Evolutionary conservation across 2,113 vertebrate genomes (phyloP), one percentile per base, ranked within the genome.

Genomic region (Antennarius striatus): DNA sequence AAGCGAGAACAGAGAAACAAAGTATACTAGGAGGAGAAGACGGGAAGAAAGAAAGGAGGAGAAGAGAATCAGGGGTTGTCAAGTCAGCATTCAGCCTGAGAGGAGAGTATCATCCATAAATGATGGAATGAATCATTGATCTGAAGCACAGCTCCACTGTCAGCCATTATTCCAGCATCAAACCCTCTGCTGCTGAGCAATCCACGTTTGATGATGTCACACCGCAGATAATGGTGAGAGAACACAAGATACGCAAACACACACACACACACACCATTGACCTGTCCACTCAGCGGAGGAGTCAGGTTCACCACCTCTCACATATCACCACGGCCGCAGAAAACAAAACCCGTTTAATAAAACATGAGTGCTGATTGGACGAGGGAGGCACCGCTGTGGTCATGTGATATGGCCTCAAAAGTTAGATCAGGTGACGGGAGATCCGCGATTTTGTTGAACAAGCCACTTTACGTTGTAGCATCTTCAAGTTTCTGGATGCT

Each of bases 261-360:
- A 63, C 51, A 51, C 36, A 63, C 42, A 63, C 53, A 64, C 17
- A 56, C 71, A 68, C 5, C 51, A 64, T 22, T 0, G 61, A 71
- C 48, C 10, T 46, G 83, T 77, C 68, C 63, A 80, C 56, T 90
- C 85, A 86, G 84, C 73, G 29, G 15, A 9, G 65, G 81, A 40
- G 56, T 90, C 78, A 1, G 64, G 69, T 88, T 88, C 71, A 2
- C 6, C 0, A 28, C 22, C 52, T 80, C 82, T 88, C 80, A 22
- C 15, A 86, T 88, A 54, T 86, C 87, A 79, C 83, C 30, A 57
- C 2, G 68, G 79, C 65, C 32, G 68, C 85, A 82, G 85, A 88
- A 88, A 83, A 72, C 62, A 63, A 71, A 82, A 63, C 80, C 86
- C 10, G 6, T 7, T 89, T 71, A 85, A 91, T 88, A 91, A 91